Base-by-base conservation (phyloP, 1,140 invertebrate species). In the Nephotettix cincticeps region DNA sequence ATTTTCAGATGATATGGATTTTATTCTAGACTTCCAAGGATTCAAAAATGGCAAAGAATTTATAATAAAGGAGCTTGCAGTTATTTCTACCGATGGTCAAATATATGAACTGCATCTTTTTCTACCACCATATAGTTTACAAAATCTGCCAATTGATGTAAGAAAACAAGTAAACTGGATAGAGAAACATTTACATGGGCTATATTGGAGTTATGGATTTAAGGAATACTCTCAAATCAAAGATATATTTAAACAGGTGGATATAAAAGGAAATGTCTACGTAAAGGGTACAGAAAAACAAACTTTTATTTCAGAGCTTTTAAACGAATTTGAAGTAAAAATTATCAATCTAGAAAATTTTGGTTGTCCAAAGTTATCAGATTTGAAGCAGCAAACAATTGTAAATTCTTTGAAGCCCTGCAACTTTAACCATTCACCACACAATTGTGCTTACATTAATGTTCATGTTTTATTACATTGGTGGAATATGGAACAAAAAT, bases 381-480 rank as follows among this genome's bases (percentile, higher is more conserved):
- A 21, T n/a, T n/a, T 61, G 9, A 61, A 23, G 23, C 11, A 2
- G 28, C 14, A 61, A 14, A 27, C 23, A 27, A 21, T 21, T 6
- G 14, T 25, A 29, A 61, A 27, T 14, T 54, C 19, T 6, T 27
- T 61, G n/a, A 61, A 61, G 28, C 56, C 21, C 2, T 61, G 56
- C 23, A 29, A 25, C n/a, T 61, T 61, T 28, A 61, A 27, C 28
- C 56, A 61, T 27, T 27, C 6, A 9, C 21, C 23, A 21, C 6
- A 27, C 1, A 61, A 61, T 4, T 61, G 56, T 29, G 56, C 56
- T 11, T 61, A 61, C 28, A 27, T 61, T 2, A 61, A 61, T 61
- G 56, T 61, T 27, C 9, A 61, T 61, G 56, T 29, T 61, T 11
- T 61, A 13, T 27, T 61, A n/a, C 56, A 61, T 9, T 61, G 56